A percentile compares a stretch with the other conserved stretches of the same genome.
phyloP scores from a whole-genome alignment of 2,797 vertebrate genomes.

The Scomberomorus guttatus region DNA sequence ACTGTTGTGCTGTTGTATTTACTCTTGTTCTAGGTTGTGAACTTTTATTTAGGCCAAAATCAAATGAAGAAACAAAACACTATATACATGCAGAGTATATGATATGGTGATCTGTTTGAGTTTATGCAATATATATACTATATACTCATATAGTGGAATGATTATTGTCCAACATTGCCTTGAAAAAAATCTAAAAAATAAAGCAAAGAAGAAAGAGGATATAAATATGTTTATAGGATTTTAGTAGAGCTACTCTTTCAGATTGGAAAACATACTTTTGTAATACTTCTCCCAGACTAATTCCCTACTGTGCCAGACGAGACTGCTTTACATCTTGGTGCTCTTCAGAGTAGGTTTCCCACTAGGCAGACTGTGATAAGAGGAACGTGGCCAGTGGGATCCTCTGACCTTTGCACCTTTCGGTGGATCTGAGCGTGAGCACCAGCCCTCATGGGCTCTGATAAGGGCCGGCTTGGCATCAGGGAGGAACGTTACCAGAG shows the following conservation, averaged over 20 bases:
- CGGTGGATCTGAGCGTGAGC: constrained; percentile 38
- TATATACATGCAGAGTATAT: neutral
- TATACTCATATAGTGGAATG: neutral
- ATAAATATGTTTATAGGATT: neutral
- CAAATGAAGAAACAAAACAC: constrained; percentile 43
- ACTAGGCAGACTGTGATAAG: constrained; percentile 50
- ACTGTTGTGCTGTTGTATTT: constrained; percentile 53
- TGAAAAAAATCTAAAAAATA: neutral
- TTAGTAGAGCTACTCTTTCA: neutral
- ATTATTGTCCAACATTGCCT: neutral
- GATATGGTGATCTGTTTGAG: neutral
- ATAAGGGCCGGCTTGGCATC: constrained; percentile 63
- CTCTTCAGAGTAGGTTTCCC: constrained; percentile 21
- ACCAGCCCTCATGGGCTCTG: constrained; percentile 45
- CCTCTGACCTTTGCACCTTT: constrained; percentile 66
- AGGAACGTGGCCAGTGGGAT: constrained; percentile 49
- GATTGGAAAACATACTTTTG: constrained; percentile 6
- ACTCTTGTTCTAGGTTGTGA: constrained; percentile 50
- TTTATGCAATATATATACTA: neutral
- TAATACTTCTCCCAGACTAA: neutral
- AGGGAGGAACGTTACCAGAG: constrained; percentile 25
- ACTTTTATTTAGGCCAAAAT: constrained; percentile 50
- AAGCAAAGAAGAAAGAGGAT: neutral
- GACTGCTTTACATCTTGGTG: constrained; percentile 24
- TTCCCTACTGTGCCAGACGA: neutral